phyloP scores from a whole-genome alignment of 2,797 vertebrate genomes.

The Melopsittacus undulatus region DNA sequence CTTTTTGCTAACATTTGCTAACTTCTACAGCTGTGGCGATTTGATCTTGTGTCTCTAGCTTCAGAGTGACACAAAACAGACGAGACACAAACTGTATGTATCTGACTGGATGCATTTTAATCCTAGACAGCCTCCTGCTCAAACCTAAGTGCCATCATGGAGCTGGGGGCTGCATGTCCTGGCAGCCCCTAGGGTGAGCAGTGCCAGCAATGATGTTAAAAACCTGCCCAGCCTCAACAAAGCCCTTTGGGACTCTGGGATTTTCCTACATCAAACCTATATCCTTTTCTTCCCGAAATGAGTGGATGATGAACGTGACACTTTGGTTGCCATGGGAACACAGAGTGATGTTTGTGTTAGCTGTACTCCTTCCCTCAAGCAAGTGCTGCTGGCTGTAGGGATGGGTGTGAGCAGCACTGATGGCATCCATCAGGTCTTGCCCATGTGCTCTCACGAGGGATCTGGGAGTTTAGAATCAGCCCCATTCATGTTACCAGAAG shows the following conservation, averaged over 20 bases:
- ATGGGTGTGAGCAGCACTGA: background rate
- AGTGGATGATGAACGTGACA: conserved; percentile 28
- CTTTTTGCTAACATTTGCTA: background rate
- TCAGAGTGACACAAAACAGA: background rate
- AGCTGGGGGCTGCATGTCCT: background rate
- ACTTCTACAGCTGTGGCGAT: background rate
- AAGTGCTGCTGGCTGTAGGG: background rate
- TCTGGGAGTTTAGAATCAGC: background rate
- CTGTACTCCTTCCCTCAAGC: background rate
- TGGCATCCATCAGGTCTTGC: background rate
- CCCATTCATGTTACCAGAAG: background rate
- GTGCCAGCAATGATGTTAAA: background rate
- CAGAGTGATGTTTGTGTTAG: conserved; percentile 2
- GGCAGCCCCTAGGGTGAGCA: background rate
- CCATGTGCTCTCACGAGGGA: fast-evolving
- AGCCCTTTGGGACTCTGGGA: background rate
- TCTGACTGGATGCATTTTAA: background rate
- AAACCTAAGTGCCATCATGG: background rate
- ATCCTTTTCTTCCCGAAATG: background rate
- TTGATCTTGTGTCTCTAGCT: background rate
- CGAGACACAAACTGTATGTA: background rate
- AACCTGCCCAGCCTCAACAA: background rate
- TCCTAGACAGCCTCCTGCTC: background rate
- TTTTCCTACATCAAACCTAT: background rate
- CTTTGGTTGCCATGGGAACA: conserved; percentile 53